phyloP scores from a whole-genome alignment of 1,140 invertebrate species.

The Paraescarpia echinospica region DNA sequence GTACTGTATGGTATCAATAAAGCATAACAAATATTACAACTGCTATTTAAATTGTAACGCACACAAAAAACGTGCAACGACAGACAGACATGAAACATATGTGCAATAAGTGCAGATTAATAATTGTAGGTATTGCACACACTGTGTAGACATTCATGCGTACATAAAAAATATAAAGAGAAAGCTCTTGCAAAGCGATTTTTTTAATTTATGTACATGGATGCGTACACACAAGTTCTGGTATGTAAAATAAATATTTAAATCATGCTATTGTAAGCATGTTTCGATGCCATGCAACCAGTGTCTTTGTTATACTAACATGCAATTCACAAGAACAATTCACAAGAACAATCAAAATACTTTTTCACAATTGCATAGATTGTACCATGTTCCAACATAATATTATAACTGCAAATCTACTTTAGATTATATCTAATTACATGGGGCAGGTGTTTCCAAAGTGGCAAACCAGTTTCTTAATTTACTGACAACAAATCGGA shows the following conservation, averaged over 20 bases:
- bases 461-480: background rate
- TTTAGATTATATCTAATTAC: background rate
- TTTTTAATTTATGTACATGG: background rate
- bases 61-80: background rate
- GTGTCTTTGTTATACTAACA: no score
- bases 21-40: background rate
- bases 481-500: background rate
- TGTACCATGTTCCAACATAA: no score
- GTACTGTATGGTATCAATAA: background rate
- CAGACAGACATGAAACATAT: background rate
- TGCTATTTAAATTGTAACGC: background rate
- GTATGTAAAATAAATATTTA: background rate
- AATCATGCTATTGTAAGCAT: background rate
- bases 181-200: background rate
- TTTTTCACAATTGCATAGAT: no score
- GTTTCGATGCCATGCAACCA: background rate
- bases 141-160: background rate
- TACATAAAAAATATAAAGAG: background rate
- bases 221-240: background rate
- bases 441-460: background rate
- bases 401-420: no score
- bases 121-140: background rate
- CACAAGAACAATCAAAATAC: no score
- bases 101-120: background rate
- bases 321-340: no score